These are phyloP conservation scores for Synanceia verrucosa DNA, from an alignment of 2,797 vertebrate genomes.

Conservation along the genomic window DNA sequence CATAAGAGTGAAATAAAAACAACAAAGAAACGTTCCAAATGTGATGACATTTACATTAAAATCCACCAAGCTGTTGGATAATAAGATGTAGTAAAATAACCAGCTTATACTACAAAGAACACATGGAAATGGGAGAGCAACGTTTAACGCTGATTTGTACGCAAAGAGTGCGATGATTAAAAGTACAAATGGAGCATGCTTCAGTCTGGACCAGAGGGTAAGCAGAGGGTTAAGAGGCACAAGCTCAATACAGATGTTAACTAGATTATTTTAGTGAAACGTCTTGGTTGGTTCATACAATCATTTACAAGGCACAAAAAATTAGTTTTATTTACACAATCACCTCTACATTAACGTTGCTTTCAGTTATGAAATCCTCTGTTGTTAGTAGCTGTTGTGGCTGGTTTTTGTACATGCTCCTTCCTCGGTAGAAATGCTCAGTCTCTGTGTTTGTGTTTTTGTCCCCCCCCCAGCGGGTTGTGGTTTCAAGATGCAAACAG, in stretches of 20 bases:
- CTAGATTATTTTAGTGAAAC: conserved; percentile 88
- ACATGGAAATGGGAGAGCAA: conserved; percentile 66
- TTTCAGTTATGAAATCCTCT: conserved; percentile 82
- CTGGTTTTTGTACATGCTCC: conserved; percentile 85
- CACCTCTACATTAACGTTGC: conserved; percentile 81
- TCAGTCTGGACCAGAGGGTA: conserved; percentile 87
- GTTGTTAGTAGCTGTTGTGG: conserved; percentile 92
- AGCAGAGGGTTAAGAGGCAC: conserved; percentile 92
- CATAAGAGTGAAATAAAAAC: conserved; percentile 29
- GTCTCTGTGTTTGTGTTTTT: conserved; percentile 66
- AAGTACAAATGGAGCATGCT: conserved; percentile 84
- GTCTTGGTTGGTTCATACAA: conserved; percentile 83
- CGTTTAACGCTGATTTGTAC: conserved; percentile 77
- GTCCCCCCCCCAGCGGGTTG: conserved; percentile 64
- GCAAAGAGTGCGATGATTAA: conserved; percentile 80
- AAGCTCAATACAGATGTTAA: conserved; percentile 92
- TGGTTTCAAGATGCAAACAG: conserved; percentile 91
- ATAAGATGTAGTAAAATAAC: conserved; percentile 81
- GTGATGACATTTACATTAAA: conserved; percentile 63
- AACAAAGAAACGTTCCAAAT: conserved; percentile 23
- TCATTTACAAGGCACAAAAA: conserved; percentile 93
- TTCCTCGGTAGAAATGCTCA: conserved; percentile 81
- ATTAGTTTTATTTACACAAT: conserved; percentile 97
- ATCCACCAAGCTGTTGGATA: conserved; percentile 81
- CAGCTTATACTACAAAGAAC: conserved; percentile 64